Evolutionary conservation across 1,140 invertebrate species (phyloP), one percentile per base, ranked within the genome.

Genomic region (Diplogasteroides magnus): DNA sequence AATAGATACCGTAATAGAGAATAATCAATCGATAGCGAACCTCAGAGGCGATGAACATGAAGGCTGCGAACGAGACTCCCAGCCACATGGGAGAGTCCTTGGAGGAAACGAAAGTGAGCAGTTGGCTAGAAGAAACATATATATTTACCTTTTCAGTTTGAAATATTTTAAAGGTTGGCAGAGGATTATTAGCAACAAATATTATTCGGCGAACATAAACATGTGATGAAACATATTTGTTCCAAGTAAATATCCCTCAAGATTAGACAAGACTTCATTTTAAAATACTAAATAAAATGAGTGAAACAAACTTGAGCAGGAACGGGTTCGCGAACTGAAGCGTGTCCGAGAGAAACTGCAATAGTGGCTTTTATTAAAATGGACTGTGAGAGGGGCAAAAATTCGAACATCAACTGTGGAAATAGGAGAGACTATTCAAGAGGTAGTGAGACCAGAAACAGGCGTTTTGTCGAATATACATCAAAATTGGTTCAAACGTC

Each of bases 31-130:
- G n/a, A n/a, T n/a, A n/a, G n/a, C n/a, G 60, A n/a, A 72, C 23
- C 19, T 76, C 62, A 1, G 69, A 60, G 6, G 58, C n/a, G 11
- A 67, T 2, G 48, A 74, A 74, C 61, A 74, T 67, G 28, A 67
- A 23, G 25, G 60, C 31, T 14, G 72, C 73, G 63, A 55, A 76
- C 15, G n/a, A 31, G 14, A 73, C 23, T 1, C 73, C 73, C 25
- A 64, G 27, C 69, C 70, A 73, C 6, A 61, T 23, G n/a, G 67
- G 72, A 25, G 37, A 29, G 15, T 61, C 29, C n/a, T 32, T 28
- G 28, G 58, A 29, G 13, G 60, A 60, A 37, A 69, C 87, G 78
- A n/a, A 91, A 85, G 57, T 93, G 85, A 69, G 87, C 84, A 75
- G 88, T 85, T 73, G 0, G 11, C 68, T 71, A 11, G 55, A 64